Evolutionary conservation across 2,888 invertebrate genomes (phyloP), one percentile per base, ranked within the genome.

Genomic region (Lysandra bellargus): DNA sequence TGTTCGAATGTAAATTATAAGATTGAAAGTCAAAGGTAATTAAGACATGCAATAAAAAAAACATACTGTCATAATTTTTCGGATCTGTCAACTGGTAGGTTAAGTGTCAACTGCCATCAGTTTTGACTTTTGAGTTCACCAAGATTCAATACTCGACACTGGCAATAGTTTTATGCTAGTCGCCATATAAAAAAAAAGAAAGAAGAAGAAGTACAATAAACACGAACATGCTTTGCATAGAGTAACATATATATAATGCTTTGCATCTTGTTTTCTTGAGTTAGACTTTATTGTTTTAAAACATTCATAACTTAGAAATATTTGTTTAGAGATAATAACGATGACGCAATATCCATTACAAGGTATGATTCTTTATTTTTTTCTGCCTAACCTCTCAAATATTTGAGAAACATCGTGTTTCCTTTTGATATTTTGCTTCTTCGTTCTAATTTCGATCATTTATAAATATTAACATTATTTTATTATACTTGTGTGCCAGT

Each of bases 311-410:
- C 9, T 17, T 17, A 53, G 37, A 57, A 53, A 53, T 17, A 57
- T 7, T 53, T 33, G 12, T 57, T 30, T 57, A 49, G 5, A 17
- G 5, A 30, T 2, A 37, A 33, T 44, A 30, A 85, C 82, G 60
- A 93, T 93, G 93, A 87, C 91, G 17, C 83, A 90, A 40, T 92
- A 91, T 83, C 93, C 93, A 37, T 81, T 94, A 61, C 92, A 90
- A 79, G 93, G 93, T 92, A 87, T 86, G 88, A 53, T 64, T 12
- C 12, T 7, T 49, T 44, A 49, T 17, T 53, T 30, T 5, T 17
- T 37, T n/a, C 53, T n/a, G 12, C 14, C 23, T 74, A 60, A 79
- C 57, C 49, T 57, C 44, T 14, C 33, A 4, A 33, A 69, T 37
- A 4, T 7, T 2, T 23, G 61, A 30, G 33, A 64, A 64, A 40